Evolutionary conservation across 2,113 vertebrate species (phyloP).

Genomic region (Cephalopholis sonnerati): DNA sequence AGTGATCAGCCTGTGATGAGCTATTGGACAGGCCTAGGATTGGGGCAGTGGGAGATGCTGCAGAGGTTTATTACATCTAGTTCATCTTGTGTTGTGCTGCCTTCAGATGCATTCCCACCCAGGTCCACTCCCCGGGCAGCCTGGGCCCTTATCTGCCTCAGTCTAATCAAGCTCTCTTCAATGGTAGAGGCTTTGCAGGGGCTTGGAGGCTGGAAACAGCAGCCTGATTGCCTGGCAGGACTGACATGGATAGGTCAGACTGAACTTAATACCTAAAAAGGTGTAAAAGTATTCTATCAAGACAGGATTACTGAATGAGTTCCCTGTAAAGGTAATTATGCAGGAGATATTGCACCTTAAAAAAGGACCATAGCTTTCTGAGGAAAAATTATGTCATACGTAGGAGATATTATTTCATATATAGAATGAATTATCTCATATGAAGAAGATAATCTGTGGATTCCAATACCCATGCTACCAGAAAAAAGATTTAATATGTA

Average conservation of each 20-base stretch:
- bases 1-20: constrained; percentile 76
- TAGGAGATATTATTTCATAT: no score
- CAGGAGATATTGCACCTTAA: background rate
- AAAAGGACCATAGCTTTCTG: background rate
- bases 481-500: no score
- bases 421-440: no score
- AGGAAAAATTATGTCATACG: background rate
- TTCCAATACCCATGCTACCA: no score
- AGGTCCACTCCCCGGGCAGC: constrained; percentile 18
- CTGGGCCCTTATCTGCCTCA: background rate
- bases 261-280: background rate
- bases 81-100: constrained; percentile 67
- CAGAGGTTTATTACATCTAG: constrained; percentile 68
- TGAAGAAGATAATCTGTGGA: no score
- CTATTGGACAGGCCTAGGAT: constrained; percentile 57
- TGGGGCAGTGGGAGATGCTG: constrained; percentile 63
- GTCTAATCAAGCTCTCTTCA: constrained; percentile 36
- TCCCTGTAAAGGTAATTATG: background rate
- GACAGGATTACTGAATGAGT: background rate
- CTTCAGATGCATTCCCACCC: constrained; percentile 47
- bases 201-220: constrained; percentile 21
- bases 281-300: background rate
- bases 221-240: constrained; percentile 34
- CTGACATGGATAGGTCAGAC: constrained; percentile 20
- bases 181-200: constrained; percentile 5